These are phyloP conservation scores for Tinamus guttatus DNA, from an alignment of 2,113 vertebrate species.

Conservation along the genomic window DNA sequence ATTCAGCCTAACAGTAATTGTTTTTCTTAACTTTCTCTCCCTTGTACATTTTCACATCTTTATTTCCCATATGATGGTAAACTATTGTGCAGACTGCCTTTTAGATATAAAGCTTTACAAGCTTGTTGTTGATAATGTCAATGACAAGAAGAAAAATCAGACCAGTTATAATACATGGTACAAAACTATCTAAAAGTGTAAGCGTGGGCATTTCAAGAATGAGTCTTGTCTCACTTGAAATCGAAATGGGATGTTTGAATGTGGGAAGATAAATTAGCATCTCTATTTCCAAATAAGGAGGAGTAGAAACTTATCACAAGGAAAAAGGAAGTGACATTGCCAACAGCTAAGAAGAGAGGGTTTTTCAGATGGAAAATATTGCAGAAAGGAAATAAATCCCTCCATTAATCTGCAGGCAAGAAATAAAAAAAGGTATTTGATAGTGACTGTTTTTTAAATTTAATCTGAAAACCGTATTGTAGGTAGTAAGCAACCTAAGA, in stretches of 20 bases:
- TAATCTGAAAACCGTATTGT: neutral
- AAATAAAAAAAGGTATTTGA: constrained; percentile 38
- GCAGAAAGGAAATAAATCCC: constrained; percentile 68
- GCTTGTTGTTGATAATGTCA: constrained; percentile 53
- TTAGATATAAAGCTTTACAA: constrained; percentile 58
- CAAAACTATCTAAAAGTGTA: constrained; percentile 73
- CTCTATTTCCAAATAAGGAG: constrained; percentile 86
- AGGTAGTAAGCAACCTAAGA: neutral
- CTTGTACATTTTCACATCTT: constrained; percentile 20
- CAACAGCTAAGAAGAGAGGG: constrained; percentile 67
- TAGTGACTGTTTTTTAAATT: neutral
- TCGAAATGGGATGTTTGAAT: constrained; percentile 83
- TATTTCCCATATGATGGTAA: neutral
- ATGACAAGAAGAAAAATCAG: constrained; percentile 66
- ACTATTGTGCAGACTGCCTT: constrained; percentile 18
- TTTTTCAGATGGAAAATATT: constrained; percentile 74
- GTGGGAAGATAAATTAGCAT: constrained; percentile 93
- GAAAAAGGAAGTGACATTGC: constrained; percentile 78
- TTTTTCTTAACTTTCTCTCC: constrained; percentile 42
- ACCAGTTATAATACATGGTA: constrained; percentile 57
- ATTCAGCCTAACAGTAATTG: neutral
- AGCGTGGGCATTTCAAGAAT: constrained; percentile 73
- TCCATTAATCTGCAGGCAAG: constrained; percentile 32
- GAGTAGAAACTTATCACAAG: constrained; percentile 78
- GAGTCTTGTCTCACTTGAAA: constrained; percentile 81